Evolutionary conservation across 2,113 vertebrate species (phyloP).

Genomic region (Peromyscus maniculatus): DNA sequence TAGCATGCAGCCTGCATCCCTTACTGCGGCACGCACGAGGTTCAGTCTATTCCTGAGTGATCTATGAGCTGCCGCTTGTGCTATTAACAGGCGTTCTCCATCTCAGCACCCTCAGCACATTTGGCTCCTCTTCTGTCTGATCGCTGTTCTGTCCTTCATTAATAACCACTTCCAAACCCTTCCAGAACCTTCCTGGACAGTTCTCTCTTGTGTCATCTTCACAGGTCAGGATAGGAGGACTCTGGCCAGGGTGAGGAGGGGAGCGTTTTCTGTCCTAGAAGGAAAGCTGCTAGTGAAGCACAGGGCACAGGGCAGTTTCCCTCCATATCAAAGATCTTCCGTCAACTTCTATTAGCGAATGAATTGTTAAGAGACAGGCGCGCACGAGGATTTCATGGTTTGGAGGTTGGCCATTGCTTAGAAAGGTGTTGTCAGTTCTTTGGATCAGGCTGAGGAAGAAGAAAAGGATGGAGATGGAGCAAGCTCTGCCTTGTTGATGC

Average conservation of each 20-base stretch:
- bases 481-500: background rate
- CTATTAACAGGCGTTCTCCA: slow-evolving; percentile 72
- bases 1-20: slow-evolving; percentile 48
- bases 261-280: background rate
- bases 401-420: background rate
- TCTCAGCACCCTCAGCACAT: slow-evolving; percentile 74
- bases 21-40: background rate
- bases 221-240: background rate
- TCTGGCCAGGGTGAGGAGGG: background rate
- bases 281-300: background rate
- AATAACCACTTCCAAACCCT: slow-evolving; percentile 48
- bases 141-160: slow-evolving; percentile 27
- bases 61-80: slow-evolving; percentile 49
- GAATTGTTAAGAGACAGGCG: background rate
- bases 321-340: background rate
- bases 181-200: background rate
- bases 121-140: background rate
- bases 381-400: background rate
- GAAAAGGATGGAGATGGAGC: background rate
- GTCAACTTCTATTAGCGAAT: slow-evolving; percentile 9
- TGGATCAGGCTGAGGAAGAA: background rate
- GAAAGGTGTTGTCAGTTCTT: background rate
- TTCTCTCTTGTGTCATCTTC: background rate
- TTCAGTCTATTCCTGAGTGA: background rate
- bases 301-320: background rate